Base-by-base conservation (phyloP, 1,140 invertebrate genomes). In the Calephelis virginiensis region DNA sequence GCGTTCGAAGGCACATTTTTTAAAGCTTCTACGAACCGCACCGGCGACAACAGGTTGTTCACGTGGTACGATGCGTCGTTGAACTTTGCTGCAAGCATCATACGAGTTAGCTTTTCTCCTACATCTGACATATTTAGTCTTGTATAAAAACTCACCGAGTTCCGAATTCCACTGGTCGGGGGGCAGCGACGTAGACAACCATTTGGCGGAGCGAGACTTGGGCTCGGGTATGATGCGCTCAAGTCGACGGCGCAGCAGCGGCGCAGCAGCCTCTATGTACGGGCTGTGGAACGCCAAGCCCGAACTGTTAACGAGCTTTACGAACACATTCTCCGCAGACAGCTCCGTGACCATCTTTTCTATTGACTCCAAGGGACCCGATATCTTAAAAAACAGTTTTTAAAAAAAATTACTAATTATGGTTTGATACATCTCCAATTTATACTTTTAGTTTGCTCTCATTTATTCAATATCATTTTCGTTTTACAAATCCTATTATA, bases 1-100 rank as follows among this genome's bases (percentile, higher is more conserved):
- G 61, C 61, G 43, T 62, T 40, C 83, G 40, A 8, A 9, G 40
- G 40, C 40, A 50, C 49, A 8, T 5, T 8, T 8, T 7, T 8
- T 9, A 53, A 5, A 0, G 50, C 50, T 9, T 53, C 50, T 5
- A 11, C 50, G 10, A 53, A 53, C 10, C 50, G 13, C 17, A 53
- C 50, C 9, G 50, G 50, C 0, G 50, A 53, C 14, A 53, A 11
- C 9, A 53, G 11, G 17, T 53, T 53, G 17, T 53, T 53, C 14
- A 53, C 50, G 10, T 53, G 50, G 17, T 53, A 53, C 9, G 8
- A 13, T 10, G 50, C 50, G 11, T 53, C 50, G 10, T 17, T 28
- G 8, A 17, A 28, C 6, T 10, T 14, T 9, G 50, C 50, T 53
- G 50, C 1, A 53, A 53, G 8, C 1, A 53, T 6, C 40, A 43